Percentiles rank a stretch among this genome's conserved stretches.
phyloP scores from a whole-genome alignment of 2,888 invertebrate species.

The Coremacera marginata region DNA sequence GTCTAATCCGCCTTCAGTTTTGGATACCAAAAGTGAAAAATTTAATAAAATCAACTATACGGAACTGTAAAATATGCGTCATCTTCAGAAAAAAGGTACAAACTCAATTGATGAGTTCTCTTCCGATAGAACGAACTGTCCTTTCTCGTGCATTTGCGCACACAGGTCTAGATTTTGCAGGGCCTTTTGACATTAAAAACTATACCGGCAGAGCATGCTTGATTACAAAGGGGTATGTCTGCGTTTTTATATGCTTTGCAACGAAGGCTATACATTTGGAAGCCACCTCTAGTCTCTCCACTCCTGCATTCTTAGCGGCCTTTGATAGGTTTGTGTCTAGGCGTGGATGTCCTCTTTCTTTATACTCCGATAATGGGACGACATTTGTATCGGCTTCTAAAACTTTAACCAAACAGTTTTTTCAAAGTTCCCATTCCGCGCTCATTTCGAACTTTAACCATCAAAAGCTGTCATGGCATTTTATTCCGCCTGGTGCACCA shows the following conservation, averaged over 20 bases:
- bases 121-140: too few species aligned
- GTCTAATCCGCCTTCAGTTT: not conserved
- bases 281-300: slow-evolving; percentile 26
- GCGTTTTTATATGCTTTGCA: slow-evolving; percentile 43
- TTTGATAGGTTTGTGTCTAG: slow-evolving; percentile 39
- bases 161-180: too few species aligned
- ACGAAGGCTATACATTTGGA: slow-evolving; percentile 44
- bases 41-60: not conserved
- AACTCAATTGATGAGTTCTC: too few species aligned
- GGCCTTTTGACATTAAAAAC: not conserved
- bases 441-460: not conserved
- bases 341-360: slow-evolving; percentile 35
- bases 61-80: not conserved
- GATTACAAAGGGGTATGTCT: not conserved
- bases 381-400: slow-evolving; percentile 43
- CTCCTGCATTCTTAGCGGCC: slow-evolving; percentile 39
- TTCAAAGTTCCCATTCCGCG: not conserved
- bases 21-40: slow-evolving; percentile 4
- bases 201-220: not conserved
- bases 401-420: slow-evolving; percentile 26
- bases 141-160: too few species aligned
- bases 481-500: slow-evolving; percentile 2
- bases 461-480: not conserved
- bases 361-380: slow-evolving; percentile 43
- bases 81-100: too few species aligned